Conservation (phyloP, 2,797 vertebrate species). For the Gymnoscopelus microlampas region DNA sequence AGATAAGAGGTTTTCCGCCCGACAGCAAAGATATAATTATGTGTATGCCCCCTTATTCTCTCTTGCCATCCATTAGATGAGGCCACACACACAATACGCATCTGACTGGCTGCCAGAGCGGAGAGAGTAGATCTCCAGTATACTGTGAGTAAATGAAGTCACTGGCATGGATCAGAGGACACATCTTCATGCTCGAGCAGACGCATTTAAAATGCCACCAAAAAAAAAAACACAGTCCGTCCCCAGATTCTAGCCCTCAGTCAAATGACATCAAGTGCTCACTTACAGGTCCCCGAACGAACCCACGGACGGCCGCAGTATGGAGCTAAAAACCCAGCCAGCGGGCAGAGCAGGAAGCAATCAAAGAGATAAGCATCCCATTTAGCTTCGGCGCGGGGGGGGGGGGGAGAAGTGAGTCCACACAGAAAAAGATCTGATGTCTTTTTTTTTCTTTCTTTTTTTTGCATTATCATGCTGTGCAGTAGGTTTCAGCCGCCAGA, state of each 20-base stretch:
- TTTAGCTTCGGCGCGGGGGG: constrained; percentile 75
- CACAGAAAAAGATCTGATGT: too few relatives aligned
- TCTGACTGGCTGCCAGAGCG: constrained; percentile 55
- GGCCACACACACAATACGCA: constrained; percentile 30
- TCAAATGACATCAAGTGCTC: constrained; percentile 77
- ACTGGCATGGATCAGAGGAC: constrained; percentile 74
- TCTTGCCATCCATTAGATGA: constrained; percentile 52
- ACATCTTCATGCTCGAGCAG: constrained; percentile 75
- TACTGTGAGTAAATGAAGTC: constrained; percentile 72
- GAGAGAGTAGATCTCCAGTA: constrained; percentile 58
- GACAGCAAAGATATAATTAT: too few relatives aligned
- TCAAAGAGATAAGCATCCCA: constrained; percentile 77
- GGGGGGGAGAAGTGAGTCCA: constrained; percentile 20
- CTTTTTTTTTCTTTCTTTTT: constrained; percentile 16
- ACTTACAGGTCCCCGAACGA: constrained; percentile 79
- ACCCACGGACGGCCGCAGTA: constrained; percentile 44
- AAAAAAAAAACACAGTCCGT: constrained; percentile 58
- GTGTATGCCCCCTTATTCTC: too few relatives aligned
- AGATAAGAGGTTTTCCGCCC: too few relatives aligned
- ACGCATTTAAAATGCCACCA: constrained; percentile 78
- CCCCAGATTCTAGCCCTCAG: constrained; percentile 75
- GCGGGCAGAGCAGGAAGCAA: constrained; percentile 71
- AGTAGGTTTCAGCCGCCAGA: constrained; percentile 53
- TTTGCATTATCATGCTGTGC: constrained; percentile 54
- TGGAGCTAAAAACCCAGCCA: constrained; percentile 62